These are phyloP conservation scores for Chaitophorus viminalis DNA, from an alignment of 2,888 invertebrate genomes.

Conservation along the genomic window DNA sequence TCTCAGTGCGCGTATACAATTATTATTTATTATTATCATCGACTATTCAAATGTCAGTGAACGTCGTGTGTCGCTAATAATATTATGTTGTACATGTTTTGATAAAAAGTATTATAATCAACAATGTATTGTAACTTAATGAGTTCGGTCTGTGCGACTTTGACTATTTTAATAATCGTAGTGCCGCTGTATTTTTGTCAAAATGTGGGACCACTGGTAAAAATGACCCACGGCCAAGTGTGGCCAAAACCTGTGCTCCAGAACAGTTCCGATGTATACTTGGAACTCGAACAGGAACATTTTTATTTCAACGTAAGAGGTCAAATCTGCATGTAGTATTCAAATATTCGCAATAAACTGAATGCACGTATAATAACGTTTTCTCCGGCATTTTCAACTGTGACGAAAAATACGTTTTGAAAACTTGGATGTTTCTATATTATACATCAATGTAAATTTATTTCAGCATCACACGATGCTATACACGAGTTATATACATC, in stretches of 20 bases:
- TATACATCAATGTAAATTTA: background rate
- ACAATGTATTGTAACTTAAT: too few relatives aligned
- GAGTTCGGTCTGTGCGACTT: too few relatives aligned
- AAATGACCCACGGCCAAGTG: conserved; percentile 70
- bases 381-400: background rate
- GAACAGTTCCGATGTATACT: conserved; percentile 67
- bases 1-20: too few relatives aligned
- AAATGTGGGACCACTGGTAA: background rate
- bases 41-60: too few relatives aligned
- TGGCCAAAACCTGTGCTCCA: conserved; percentile 76
- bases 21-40: too few relatives aligned
- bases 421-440: too few relatives aligned
- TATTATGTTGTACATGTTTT: too few relatives aligned
- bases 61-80: too few relatives aligned
- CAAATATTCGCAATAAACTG: conserved; percentile 25
- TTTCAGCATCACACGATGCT: background rate
- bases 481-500: background rate
- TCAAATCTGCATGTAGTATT: conserved; percentile 44
- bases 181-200: background rate
- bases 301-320: conserved; percentile 70
- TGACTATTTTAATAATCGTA: background rate
- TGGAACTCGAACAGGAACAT: conserved; percentile 68
- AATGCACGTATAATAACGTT: background rate
- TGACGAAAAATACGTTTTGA: background rate
- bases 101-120: too few relatives aligned